Evolutionary conservation across 2,888 invertebrate species (phyloP), one percentile per base, ranked within the genome.

Genomic region (Nycteola revayana): DNA sequence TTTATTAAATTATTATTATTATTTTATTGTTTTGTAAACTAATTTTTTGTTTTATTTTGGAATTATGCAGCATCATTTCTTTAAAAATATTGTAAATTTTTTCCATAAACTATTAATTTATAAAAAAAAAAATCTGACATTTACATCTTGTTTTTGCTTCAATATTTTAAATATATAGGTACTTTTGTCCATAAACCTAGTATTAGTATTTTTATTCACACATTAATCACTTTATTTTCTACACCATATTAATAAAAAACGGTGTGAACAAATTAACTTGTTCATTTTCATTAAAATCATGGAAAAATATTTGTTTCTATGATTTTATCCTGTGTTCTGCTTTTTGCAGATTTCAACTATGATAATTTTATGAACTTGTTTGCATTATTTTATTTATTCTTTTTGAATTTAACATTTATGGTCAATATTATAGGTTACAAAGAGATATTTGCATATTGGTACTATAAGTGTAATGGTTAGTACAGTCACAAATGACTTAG

Each of bases 371-470:
- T 36, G 44, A 36, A 48, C 35, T 33, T 60, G 39, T 42, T 43
- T 58, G 39, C 37, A 39, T 58, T 41, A 44, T 59, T 58, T 53
- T 49, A 54, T 55, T 57, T n/a, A n/a, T n/a, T n/a, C n/a, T 49
- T 39, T 55, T 41, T 36, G 36, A 34, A 39, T 29, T 36, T 42
- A 18, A 33, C 44, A 39, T 47, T 49, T 46, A 32, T 51, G 44
- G 30, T 42, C 26, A 9, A 37, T 31, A 36, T 32, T 30, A 38
- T 32, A 38, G 23, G 28, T 38, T 24, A 40, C 37, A 49, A 55
- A 63, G 64, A 63, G 64, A 65, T 65, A 65, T 65, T 61, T 60
- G 32, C 54, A 49, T 36, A 26, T 3, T 14, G 14, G 14, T 14
- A 14, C 14, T 7, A 23, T 25, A 7, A 9, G 7, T 28, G 4